A percentile compares a stretch with the other conserved stretches of the same genome.
phyloP scores from a whole-genome alignment of 2,113 vertebrate species.

The Ciconia maguari region DNA sequence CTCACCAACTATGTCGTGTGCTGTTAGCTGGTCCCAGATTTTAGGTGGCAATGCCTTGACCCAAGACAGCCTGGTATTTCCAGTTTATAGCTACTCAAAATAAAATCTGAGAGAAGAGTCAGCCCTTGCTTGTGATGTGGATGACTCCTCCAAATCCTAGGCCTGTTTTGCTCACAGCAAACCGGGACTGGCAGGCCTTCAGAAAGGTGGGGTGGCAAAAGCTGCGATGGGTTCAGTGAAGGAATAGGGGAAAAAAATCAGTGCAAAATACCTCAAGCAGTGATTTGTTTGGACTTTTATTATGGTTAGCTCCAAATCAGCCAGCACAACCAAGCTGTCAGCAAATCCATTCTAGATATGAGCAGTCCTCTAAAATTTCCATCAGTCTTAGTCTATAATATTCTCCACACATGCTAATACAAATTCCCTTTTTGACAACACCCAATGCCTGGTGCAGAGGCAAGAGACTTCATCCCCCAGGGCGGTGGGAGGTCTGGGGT shows the following conservation, averaged over 20 bases:
- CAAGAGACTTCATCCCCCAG: not conserved
- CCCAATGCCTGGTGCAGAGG: not conserved
- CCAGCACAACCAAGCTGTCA: not conserved
- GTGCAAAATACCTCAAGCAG: not conserved
- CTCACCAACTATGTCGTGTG: not conserved
- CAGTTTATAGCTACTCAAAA: not conserved
- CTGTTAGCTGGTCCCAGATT: not conserved
- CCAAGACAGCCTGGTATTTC: not conserved
- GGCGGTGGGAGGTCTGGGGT: rapidly evolving
- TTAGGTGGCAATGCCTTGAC: not conserved
- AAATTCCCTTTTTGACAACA: not conserved
- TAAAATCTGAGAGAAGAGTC: not conserved
- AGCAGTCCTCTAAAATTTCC: not conserved
- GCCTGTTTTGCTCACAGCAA: not conserved
- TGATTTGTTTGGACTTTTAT: not conserved
- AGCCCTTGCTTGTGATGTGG: not conserved
- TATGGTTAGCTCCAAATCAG: not conserved
- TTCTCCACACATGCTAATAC: not conserved
- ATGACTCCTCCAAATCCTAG: not conserved
- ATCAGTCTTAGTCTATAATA: not conserved
- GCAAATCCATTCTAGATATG: not conserved
- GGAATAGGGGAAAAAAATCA: not conserved
- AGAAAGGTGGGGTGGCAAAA: not conserved
- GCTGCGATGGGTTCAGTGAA: not conserved
- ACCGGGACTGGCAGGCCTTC: not conserved